Conservation (phyloP, 1,140 invertebrate species). For the Pseudomyrmex cubaensis region DNA sequence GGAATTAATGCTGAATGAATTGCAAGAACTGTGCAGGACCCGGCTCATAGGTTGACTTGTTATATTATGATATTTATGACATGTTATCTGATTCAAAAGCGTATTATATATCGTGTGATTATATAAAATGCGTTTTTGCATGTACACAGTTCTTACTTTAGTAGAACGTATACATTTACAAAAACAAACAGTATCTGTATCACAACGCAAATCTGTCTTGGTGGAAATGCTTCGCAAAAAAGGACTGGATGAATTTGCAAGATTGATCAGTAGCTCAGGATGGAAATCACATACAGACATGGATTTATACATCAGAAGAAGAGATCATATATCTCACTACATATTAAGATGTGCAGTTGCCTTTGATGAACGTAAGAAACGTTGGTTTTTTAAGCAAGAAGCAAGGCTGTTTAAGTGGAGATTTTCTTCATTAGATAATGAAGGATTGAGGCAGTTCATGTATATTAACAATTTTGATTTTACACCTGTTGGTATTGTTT, state of each 20-base stretch:
- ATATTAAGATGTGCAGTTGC: slow-evolving; percentile 95
- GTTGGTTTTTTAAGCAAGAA: slow-evolving; percentile 96
- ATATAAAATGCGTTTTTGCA: background rate
- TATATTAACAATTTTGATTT: slow-evolving; percentile 91
- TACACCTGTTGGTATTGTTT: slow-evolving; percentile 79
- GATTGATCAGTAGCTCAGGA: slow-evolving; percentile 80
- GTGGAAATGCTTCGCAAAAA: slow-evolving; percentile 20
- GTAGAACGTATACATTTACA: slow-evolving; percentile 38
- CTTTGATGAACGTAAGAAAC: slow-evolving; percentile 87
- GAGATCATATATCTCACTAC: slow-evolving; percentile 97
- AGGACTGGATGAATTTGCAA: slow-evolving; percentile 26
- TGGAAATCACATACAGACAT: slow-evolving; percentile 83
- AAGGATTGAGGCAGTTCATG: slow-evolving; percentile 90
- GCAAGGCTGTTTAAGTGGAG: slow-evolving; percentile 95
- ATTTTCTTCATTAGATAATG: slow-evolving; percentile 88
- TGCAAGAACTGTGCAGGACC: slow-evolving; percentile 29
- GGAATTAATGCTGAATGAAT: background rate
- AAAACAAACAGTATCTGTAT: slow-evolving; percentile 8
- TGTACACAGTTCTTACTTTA: slow-evolving; percentile 46
- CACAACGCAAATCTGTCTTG: slow-evolving; percentile 19
- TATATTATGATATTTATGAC: background rate
- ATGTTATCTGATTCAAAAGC: background rate
- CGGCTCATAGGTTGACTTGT: slow-evolving; percentile 47
- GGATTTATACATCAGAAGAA: slow-evolving; percentile 88
- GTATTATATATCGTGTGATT: background rate